Conservation (phyloP, 1,140 invertebrate genomes). For the Drosophila tropicalis region DNA sequence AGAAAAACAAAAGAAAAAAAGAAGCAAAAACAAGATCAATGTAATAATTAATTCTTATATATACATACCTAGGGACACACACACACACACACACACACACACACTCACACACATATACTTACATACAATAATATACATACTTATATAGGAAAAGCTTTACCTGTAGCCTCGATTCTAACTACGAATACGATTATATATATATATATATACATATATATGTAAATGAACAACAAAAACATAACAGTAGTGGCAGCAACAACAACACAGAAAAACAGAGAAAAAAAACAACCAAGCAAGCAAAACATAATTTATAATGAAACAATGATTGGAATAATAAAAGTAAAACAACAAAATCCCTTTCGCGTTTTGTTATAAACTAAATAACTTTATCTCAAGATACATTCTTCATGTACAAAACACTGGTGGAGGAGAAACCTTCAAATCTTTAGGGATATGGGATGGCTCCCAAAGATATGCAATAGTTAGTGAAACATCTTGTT, state of each 20-base stretch:
- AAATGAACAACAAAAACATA: constrained; percentile 22
- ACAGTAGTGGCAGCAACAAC: constrained; percentile 18
- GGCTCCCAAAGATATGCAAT: too few species aligned
- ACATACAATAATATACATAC: constrained; percentile 31
- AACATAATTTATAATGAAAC: constrained; percentile 61
- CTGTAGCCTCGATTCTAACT: constrained; percentile 43
- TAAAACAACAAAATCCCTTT: constrained; percentile 25
- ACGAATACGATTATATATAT: constrained; percentile 9
- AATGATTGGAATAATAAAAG: constrained; percentile 69
- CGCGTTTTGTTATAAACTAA: not conserved
- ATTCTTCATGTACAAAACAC: too few species aligned
- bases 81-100: constrained; percentile 27
- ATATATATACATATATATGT: not conserved
- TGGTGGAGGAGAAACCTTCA: too few species aligned
- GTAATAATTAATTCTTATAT: constrained; percentile 14
- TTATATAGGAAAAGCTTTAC: constrained; percentile 48
- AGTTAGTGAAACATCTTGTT: too few species aligned
- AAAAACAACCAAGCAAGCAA: constrained; percentile 31
- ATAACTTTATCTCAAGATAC: too few species aligned
- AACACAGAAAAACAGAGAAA: not conserved
- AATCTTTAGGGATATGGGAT: too few species aligned
- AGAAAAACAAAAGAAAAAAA: not conserved
- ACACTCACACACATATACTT: constrained; percentile 14
- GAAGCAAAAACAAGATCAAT: constrained; percentile 6
- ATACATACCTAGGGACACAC: constrained; percentile 30